Conservation (phyloP, 2,113 vertebrate genomes). For the Myotis brandtii region DNA sequence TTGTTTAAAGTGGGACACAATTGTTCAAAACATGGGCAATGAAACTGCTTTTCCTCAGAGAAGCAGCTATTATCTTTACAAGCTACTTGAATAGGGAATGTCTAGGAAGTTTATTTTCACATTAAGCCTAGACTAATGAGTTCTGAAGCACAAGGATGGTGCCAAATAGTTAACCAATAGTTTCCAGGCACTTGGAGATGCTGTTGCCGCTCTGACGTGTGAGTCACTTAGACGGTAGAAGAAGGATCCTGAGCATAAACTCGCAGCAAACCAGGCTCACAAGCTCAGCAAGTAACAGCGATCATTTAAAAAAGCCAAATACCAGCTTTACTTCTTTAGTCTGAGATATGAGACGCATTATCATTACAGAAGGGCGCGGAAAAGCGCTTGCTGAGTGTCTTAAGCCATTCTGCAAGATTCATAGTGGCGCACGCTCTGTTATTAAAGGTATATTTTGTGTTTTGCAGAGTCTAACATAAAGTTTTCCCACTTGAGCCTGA, state of each 20-base stretch:
- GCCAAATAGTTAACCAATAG: neutral
- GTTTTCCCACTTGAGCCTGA: constrained; percentile 10
- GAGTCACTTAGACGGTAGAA: neutral
- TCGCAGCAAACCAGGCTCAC: neutral
- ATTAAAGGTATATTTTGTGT: constrained; percentile 33
- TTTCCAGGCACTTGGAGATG: neutral
- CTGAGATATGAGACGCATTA: neutral
- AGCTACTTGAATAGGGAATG: neutral
- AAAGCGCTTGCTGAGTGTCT: neutral
- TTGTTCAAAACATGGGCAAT: constrained; percentile 10
- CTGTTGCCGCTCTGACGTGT: neutral
- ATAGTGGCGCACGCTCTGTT: neutral
- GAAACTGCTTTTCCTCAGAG: neutral
- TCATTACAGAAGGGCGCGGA: neutral
- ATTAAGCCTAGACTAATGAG: neutral
- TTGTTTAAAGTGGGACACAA: constrained; percentile 7
- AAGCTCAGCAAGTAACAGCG: neutral
- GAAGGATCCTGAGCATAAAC: neutral
- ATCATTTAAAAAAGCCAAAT: constrained; percentile 4
- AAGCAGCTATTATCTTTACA: neutral
- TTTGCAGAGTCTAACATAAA: neutral
- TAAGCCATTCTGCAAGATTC: neutral
- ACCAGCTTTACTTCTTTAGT: neutral
- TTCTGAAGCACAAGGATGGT: neutral
- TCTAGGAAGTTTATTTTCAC: constrained; percentile 40